A percentile compares a stretch with the other conserved stretches of the same genome.
Conservation (phyloP, 2,113 vertebrate species). For the Micronycteris hirsuta region DNA sequence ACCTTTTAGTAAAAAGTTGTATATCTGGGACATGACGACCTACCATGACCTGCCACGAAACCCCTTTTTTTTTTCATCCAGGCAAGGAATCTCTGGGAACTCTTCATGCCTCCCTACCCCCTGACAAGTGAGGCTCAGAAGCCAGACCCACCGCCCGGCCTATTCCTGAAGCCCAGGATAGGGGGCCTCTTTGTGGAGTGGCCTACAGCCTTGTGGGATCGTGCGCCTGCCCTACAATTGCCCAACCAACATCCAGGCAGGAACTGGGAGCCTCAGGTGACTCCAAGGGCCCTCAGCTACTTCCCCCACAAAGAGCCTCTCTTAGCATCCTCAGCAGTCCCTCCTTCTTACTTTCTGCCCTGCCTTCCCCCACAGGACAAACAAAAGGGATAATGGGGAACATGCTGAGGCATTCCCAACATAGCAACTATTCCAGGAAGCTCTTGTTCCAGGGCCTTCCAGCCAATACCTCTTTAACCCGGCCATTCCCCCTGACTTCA, state of each 20-base stretch:
- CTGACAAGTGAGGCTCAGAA: neutral
- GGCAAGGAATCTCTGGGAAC: neutral
- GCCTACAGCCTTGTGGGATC: neutral
- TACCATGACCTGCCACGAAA: neutral
- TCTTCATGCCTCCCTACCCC: neutral
- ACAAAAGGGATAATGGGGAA: neutral
- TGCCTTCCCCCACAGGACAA: neutral
- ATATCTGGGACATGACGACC: neutral
- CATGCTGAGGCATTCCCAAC: neutral
- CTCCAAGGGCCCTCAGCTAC: constrained; percentile 46
- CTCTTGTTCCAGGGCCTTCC: neutral
- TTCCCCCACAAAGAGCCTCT: constrained; percentile 51
- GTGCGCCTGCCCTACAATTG: neutral
- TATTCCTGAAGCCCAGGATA: neutral
- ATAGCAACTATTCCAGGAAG: neutral
- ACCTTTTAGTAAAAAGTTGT: neutral
- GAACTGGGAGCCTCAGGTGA: constrained; percentile 36
- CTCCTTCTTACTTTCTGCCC: neutral
- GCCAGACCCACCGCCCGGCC: neutral
- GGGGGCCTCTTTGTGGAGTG: neutral
- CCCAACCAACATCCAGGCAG: constrained; percentile 5
- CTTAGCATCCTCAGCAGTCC: constrained; percentile 11
- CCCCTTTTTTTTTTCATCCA: neutral
- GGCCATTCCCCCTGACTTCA: neutral
- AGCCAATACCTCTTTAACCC: neutral